Evolutionary conservation across 2,113 vertebrate genomes (phyloP).

Genomic region (Cynocephalus volans): DNA sequence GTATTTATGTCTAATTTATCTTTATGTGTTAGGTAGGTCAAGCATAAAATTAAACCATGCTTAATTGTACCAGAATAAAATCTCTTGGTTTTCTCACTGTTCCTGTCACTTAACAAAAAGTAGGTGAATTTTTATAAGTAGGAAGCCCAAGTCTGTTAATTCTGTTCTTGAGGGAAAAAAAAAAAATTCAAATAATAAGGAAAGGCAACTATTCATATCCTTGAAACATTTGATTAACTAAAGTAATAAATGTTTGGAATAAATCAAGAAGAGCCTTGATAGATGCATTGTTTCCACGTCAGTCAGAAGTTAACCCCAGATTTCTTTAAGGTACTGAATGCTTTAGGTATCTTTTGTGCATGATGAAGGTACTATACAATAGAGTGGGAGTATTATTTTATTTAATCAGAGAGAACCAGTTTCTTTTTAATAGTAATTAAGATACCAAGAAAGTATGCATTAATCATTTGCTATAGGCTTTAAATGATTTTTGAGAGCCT

Average conservation of each 20-base stretch:
- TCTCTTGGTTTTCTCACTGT: not conserved
- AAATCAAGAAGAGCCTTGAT: slow-evolving; percentile 68
- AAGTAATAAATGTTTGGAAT: slow-evolving; percentile 70
- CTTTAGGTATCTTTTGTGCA: slow-evolving; percentile 24
- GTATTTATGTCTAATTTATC: not conserved
- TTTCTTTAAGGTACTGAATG: slow-evolving; percentile 23
- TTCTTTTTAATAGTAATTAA: slow-evolving; percentile 81
- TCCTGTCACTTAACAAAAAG: slow-evolving; percentile 58
- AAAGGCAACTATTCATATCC: slow-evolving; percentile 72
- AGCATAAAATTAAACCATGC: slow-evolving; percentile 27
- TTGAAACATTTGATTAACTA: slow-evolving; percentile 72
- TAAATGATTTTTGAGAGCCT: slow-evolving; percentile 81
- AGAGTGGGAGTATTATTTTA: slow-evolving; percentile 70
- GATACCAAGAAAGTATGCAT: slow-evolving; percentile 69
- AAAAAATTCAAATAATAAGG: slow-evolving; percentile 72
- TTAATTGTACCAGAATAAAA: slow-evolving; percentile 43
- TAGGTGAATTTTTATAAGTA: not conserved
- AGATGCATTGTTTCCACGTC: slow-evolving; percentile 67
- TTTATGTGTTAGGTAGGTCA: not conserved
- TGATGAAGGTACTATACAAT: slow-evolving; percentile 13
- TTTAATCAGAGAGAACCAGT: slow-evolving; percentile 58
- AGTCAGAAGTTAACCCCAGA: slow-evolving; percentile 56
- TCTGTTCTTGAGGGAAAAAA: slow-evolving; percentile 52
- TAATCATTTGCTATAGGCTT: slow-evolving; percentile 78
- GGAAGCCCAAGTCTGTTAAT: slow-evolving; percentile 52